phyloP scores from a whole-genome alignment of 2,888 invertebrate genomes.

The Onthophagus sagittarius region DNA sequence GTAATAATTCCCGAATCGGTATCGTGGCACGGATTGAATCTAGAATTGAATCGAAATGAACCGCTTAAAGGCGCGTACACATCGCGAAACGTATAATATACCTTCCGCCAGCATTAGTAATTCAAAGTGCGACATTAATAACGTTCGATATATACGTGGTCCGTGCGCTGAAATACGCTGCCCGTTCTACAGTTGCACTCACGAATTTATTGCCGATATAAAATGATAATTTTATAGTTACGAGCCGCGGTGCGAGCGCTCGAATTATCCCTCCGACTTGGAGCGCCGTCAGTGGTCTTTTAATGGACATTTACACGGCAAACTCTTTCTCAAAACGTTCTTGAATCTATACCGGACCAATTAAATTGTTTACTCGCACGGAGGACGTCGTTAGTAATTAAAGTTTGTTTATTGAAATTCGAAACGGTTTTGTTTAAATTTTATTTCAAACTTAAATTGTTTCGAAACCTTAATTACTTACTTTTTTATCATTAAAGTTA shows the following conservation, averaged over 20 bases:
- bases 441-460: too few species aligned
- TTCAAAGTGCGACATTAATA: neutral
- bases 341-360: neutral
- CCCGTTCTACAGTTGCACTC: neutral
- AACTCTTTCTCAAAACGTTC: neutral
- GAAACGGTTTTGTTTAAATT: too few species aligned
- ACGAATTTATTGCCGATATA: neutral
- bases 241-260: neutral
- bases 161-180: neutral
- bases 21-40: neutral
- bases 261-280: neutral
- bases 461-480: too few species aligned
- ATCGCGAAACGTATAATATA: neutral
- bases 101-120: neutral
- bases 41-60: neutral
- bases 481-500: too few species aligned
- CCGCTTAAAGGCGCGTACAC: neutral
- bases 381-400: neutral
- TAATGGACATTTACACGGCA: neutral
- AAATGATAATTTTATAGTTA: neutral
- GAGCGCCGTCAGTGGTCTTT: neutral
- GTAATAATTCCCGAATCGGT: neutral
- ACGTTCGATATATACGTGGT: neutral
- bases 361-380: neutral
- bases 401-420: neutral